A percentile compares a stretch with the other conserved stretches of the same genome.
These are phyloP conservation scores for Sebastes kiyomatsui DNA, from an alignment of 2,797 vertebrate species.

Conservation along the genomic window DNA sequence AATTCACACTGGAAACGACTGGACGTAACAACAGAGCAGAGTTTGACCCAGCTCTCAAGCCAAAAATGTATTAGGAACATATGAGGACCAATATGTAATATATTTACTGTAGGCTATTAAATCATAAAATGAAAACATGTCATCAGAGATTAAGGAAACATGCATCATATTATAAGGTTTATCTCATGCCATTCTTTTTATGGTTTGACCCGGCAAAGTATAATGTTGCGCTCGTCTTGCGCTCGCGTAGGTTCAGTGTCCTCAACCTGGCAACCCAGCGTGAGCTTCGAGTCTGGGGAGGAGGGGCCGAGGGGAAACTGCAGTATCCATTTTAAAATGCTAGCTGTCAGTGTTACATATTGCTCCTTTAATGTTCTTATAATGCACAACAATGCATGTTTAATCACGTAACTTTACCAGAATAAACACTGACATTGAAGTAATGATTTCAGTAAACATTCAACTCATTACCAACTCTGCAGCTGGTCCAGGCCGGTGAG, in stretches of 20 bases:
- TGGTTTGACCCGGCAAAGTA: background rate
- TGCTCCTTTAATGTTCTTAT: background rate
- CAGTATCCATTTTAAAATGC: background rate
- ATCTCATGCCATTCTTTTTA: background rate
- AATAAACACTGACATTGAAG: background rate
- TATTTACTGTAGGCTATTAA: background rate
- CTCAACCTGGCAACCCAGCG: background rate
- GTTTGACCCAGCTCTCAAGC: background rate
- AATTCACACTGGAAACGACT: background rate
- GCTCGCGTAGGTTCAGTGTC: accelerated
- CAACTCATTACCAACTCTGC: slow-evolving; percentile 90
- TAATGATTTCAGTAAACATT: background rate
- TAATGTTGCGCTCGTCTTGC: too few species aligned
- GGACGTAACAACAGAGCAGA: background rate
- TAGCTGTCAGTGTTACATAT: background rate
- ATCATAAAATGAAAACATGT: background rate
- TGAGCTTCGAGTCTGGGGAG: background rate
- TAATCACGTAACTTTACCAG: background rate
- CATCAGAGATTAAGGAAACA: background rate
- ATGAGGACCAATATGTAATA: background rate
- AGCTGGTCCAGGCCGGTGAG: slow-evolving; percentile 93
- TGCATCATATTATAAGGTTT: background rate
- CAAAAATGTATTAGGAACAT: background rate
- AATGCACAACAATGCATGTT: background rate
- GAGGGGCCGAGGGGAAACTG: background rate